phyloP scores from a whole-genome alignment of 2,888 invertebrate genomes.

The Lamellibrachia satsuma region DNA sequence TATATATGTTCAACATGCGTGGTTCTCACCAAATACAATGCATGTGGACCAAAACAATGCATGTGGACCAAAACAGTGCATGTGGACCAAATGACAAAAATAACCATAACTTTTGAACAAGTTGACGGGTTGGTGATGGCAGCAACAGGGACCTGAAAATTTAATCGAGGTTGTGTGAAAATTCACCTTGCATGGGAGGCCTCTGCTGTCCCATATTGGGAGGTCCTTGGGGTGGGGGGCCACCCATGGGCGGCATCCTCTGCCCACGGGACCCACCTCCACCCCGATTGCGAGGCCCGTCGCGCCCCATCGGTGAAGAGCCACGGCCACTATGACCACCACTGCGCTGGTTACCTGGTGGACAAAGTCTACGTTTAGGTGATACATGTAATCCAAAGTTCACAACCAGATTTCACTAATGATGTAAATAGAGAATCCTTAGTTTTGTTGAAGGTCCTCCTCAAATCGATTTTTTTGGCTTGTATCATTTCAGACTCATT shows the following conservation, averaged over 20 bases:
- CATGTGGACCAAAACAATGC: not conserved
- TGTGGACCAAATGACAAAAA: not conserved
- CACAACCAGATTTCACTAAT: not conserved
- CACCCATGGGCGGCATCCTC: constrained; percentile 25
- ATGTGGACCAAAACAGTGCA: not conserved
- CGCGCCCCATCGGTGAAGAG: not conserved
- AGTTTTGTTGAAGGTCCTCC: no score
- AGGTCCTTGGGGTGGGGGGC: constrained; percentile 24
- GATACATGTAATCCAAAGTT: not conserved
- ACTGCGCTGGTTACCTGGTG: not conserved
- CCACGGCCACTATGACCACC: not conserved
- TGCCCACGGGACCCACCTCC: not conserved
- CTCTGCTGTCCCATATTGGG: constrained; percentile 36
- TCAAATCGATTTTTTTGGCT: no score
- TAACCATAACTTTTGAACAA: not conserved
- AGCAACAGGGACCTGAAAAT: not conserved
- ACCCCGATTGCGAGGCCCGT: not conserved
- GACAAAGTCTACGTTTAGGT: not conserved
- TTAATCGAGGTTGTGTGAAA: not conserved
- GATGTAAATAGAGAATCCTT: no score
- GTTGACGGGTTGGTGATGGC: not conserved
- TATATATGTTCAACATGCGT: no score
- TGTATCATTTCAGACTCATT: no score
- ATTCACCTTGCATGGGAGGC: constrained; percentile 50
- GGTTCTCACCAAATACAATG: no score